Conservation (phyloP, 2,113 vertebrate genomes). For the Trogon melanurus region DNA sequence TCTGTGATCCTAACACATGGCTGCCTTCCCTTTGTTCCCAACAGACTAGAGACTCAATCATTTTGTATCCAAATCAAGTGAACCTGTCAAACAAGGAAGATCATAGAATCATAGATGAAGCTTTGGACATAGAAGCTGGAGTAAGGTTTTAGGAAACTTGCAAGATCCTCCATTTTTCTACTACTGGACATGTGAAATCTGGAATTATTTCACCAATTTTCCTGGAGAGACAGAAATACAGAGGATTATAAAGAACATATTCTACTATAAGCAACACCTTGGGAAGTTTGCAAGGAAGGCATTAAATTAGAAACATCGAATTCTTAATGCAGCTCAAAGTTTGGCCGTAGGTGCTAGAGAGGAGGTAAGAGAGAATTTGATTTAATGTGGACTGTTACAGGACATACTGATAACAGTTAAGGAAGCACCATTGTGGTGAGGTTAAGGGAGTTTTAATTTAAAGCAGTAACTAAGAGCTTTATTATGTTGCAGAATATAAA, state of each 20-base stretch:
- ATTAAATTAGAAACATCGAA: neutral
- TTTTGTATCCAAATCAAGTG: neutral
- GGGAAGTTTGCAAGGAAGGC: neutral
- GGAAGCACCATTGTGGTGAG: neutral
- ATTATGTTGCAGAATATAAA: neutral
- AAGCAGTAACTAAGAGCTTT: neutral
- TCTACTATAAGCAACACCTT: neutral
- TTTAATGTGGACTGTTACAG: neutral
- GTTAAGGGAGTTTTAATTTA: neutral
- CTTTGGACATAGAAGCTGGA: neutral
- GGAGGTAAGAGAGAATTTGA: neutral
- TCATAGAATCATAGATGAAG: neutral
- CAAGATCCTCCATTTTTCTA: neutral
- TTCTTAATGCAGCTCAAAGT: neutral
- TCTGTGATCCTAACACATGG: neutral
- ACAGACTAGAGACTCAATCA: neutral
- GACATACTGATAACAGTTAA: neutral
- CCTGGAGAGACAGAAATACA: neutral
- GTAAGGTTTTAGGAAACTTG: neutral
- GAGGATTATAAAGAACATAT: neutral
- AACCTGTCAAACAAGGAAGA: neutral
- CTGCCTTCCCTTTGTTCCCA: neutral
- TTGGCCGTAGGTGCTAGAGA: neutral
- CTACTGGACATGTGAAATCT: neutral
- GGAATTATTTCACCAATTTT: neutral